Conservation (phyloP, 2,113 vertebrate species). For the Paradoxurus hermaphroditus region DNA sequence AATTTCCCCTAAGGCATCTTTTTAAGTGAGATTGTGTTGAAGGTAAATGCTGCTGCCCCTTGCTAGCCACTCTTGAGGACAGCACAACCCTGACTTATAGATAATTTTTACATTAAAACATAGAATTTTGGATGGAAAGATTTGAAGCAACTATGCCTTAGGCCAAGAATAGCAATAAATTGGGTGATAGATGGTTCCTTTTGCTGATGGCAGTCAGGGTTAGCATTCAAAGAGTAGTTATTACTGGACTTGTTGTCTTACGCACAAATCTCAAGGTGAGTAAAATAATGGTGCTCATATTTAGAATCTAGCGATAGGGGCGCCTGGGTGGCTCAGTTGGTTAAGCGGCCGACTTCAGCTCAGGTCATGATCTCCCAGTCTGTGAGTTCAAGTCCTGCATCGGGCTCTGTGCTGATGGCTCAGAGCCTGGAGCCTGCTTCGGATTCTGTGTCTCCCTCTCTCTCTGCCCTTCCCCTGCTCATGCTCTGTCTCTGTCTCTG, state of each 20-base stretch:
- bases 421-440: too few species aligned
- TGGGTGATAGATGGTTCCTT: not conserved
- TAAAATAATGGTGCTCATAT: not conserved
- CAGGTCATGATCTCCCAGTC: too few species aligned
- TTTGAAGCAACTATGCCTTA: not conserved
- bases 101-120: not conserved
- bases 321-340: too few species aligned
- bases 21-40: not conserved
- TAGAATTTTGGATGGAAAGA: slow-evolving; percentile 5
- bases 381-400: too few species aligned
- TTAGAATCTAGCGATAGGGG: not conserved
- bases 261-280: not conserved
- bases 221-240: not conserved
- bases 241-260: not conserved
- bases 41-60: not conserved
- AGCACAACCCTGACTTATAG: not conserved
- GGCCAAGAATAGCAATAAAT: not conserved
- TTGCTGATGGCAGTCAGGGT: not conserved
- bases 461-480: too few species aligned
- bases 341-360: too few species aligned
- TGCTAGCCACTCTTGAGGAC: not conserved
- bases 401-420: too few species aligned
- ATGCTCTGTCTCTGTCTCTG: too few species aligned
- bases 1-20: not conserved
- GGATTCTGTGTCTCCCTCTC: too few species aligned